Conservation (phyloP, 2,113 vertebrate genomes). For the Scolopax mira region DNA sequence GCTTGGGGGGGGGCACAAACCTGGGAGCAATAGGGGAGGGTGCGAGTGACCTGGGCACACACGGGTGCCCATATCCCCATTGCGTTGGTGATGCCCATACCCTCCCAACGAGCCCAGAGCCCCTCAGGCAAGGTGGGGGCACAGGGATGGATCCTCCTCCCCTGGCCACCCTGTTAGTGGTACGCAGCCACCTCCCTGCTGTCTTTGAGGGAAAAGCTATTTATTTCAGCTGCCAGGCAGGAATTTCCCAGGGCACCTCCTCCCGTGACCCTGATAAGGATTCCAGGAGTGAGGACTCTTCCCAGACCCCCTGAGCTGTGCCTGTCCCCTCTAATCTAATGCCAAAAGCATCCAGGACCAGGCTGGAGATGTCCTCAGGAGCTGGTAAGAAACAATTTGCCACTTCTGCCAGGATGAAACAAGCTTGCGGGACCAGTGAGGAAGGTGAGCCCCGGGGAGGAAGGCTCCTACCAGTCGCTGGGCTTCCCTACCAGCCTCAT, state of each 20-base stretch:
- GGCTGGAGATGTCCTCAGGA: background rate
- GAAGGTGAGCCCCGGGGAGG: background rate
- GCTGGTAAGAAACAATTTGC: background rate
- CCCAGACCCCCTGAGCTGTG: accelerated
- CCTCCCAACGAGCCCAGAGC: background rate
- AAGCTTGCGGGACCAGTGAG: background rate
- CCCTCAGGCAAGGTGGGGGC: background rate
- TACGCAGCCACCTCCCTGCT: background rate
- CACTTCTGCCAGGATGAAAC: background rate
- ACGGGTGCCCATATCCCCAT: accelerated
- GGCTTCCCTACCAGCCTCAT: background rate
- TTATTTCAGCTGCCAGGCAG: background rate
- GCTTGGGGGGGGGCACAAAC: background rate
- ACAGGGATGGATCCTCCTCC: background rate
- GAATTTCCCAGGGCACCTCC: too few relatives aligned
- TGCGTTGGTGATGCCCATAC: accelerated
- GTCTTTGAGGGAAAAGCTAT: background rate
- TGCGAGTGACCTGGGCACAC: background rate
- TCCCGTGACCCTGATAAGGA: background rate
- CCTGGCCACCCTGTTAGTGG: background rate
- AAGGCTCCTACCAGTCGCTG: background rate
- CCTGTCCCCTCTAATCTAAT: background rate
- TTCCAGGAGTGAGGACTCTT: background rate
- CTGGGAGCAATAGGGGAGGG: background rate
- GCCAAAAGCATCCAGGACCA: background rate